Evolutionary conservation across 2,888 invertebrate species (phyloP).

Genomic region (Pyrocoelia pectoralis): DNA sequence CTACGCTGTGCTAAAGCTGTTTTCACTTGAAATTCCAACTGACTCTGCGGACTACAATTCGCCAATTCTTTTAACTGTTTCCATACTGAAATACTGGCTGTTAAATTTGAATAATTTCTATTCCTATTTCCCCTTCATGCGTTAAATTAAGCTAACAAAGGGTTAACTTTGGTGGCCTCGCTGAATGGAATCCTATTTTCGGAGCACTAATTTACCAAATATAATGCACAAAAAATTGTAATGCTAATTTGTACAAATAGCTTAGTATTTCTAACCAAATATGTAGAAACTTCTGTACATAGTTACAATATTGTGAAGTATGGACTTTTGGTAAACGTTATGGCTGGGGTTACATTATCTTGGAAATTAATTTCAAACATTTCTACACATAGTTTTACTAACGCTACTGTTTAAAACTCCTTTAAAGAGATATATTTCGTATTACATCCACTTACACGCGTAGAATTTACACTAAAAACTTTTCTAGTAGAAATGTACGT

Average conservation of each 20-base stretch:
- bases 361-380: constrained; percentile 1
- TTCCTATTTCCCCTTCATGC: constrained; percentile 1
- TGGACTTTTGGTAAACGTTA: not conserved
- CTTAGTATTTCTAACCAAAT: not conserved
- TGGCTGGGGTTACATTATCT: not conserved
- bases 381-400: not conserved
- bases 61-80: not conserved
- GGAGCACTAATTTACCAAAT: constrained; percentile 1
- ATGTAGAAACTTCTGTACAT: not conserved
- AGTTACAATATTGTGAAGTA: not conserved
- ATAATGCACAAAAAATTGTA: not conserved
- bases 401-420: not conserved
- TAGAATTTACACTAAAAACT: too few species aligned
- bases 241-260: not conserved
- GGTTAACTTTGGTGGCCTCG: not conserved
- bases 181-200: not conserved
- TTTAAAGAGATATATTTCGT: not conserved
- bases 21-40: constrained; percentile 1
- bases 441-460: too few species aligned
- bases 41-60: not conserved
- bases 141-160: not conserved
- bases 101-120: constrained; percentile 1
- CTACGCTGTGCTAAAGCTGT: not conserved
- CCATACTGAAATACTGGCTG: not conserved
- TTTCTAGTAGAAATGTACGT: too few species aligned